Evolutionary conservation across 2,797 vertebrate genomes (phyloP), one percentile per base, ranked within the genome.

Genomic region (Enteromius mattozi): DNA sequence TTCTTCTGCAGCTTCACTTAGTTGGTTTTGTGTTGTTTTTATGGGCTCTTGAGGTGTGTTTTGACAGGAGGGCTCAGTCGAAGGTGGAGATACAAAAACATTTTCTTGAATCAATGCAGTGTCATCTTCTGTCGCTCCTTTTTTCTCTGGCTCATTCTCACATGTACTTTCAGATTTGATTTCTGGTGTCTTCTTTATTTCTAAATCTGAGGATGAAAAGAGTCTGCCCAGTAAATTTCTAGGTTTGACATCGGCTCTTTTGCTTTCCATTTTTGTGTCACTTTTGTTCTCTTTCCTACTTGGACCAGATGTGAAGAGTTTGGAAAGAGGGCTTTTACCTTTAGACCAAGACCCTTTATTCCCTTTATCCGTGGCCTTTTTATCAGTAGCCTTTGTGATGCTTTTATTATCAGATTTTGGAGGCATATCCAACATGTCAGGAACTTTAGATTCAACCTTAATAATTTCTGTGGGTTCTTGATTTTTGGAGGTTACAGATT

Each of bases 261-360:
- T 95, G 54, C 42, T 78, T 13, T 93, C 92, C 40, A 82, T 80
- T 30, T 85, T 92, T 16, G 63, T 16, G 72, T 92, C 92, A 45
- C 3, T 88, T 78, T 91, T 94, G 77, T 76, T 89, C 2, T 77
- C 75, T 85, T 91, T 94, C 42, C 92, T 93, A 86, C 86, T 93
- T 77, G 88, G 89, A 35, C 88, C 85, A 61, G 93, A 89, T 24
- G 90, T 90, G 78, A 96, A 95, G 45, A 95, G 91, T 86, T 93
- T 95, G 17, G 91, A 94, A 74, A 95, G 78, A 72, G 95, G 92
- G 81, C 92, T 94, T 86, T 92, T 95, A 45, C 93, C 92, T 90
- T 93, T 94, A 10, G 94, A 94, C 93, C 91, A 94, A 6, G 94
- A 95, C 70, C 92, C 93, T 68, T 91, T 88, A 88, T 90, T 92